Percentiles rank a stretch among this genome's conserved stretches.
phyloP scores from a whole-genome alignment of 2,113 vertebrate genomes.

The Microtus ochrogaster region DNA sequence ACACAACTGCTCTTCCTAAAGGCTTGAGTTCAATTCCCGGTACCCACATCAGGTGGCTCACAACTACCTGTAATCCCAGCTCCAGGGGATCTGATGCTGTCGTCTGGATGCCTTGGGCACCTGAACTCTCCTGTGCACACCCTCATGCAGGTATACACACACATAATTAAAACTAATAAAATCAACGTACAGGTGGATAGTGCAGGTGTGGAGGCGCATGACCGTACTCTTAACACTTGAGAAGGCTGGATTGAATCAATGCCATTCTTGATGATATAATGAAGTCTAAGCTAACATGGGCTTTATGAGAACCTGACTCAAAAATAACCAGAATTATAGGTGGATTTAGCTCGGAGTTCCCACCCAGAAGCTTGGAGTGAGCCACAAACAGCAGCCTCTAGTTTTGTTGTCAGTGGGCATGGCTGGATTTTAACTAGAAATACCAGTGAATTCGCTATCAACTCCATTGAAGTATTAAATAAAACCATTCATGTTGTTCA shows the following conservation, averaged over 20 bases:
- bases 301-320: background rate
- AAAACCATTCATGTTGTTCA: background rate
- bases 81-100: background rate
- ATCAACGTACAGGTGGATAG: background rate
- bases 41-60: background rate
- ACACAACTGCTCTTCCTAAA: background rate
- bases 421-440: conserved; percentile 39
- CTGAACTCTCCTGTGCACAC: background rate
- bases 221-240: background rate
- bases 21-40: background rate
- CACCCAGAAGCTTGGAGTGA: background rate
- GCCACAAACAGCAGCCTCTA: background rate
- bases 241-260: background rate
- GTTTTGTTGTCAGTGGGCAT: background rate
- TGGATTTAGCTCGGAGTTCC: background rate
- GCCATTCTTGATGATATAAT: background rate
- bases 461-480: background rate
- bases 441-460: background rate
- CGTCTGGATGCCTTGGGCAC: background rate
- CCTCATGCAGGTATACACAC: background rate
- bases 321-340: background rate
- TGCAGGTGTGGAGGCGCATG: background rate
- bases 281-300: background rate
- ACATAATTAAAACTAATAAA: background rate
- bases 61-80: background rate